A percentile compares a stretch with the other conserved stretches of the same genome.
These are phyloP conservation scores for Pilophorus perplexus DNA, from an alignment of 2,888 invertebrate genomes.

Conservation along the genomic window DNA sequence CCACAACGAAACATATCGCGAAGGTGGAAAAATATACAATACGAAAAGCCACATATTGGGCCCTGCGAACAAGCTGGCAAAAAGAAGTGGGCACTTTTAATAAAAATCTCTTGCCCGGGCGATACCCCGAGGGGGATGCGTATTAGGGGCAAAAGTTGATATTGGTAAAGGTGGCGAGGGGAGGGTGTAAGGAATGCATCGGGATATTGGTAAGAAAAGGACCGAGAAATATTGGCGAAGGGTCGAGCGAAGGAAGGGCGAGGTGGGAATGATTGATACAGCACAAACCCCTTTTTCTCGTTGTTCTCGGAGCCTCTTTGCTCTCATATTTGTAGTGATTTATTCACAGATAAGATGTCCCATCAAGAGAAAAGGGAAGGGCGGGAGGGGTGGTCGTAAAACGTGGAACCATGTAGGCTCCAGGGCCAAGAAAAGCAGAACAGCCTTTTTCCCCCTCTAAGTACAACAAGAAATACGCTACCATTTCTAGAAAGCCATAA, in stretches of 20 bases:
- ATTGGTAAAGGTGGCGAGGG: constrained; percentile 36
- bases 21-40: too few species aligned
- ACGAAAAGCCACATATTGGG: too few species aligned
- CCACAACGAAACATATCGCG: too few species aligned
- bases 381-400: too few species aligned
- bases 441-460: too few species aligned
- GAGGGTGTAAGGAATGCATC: constrained; percentile 23
- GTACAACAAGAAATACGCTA: constrained; percentile 32
- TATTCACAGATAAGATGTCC: constrained; percentile 41
- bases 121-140: constrained; percentile 20
- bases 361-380: constrained; percentile 28
- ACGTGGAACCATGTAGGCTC: too few species aligned
- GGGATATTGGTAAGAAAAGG: constrained; percentile 33
- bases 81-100: constrained; percentile 29
- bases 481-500: constrained; percentile 40
- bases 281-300: neutral
- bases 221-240: constrained; percentile 20
- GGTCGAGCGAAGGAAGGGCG: constrained; percentile 15
- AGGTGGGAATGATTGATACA: constrained; percentile 39
- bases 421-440: constrained; percentile 3
- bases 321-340: constrained; percentile 43
- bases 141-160: constrained; percentile 35
- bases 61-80: too few species aligned
- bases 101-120: constrained; percentile 25
- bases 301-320: neutral